These are phyloP conservation scores for Drosophila helvetica DNA, from an alignment of 2,888 invertebrate genomes.

Conservation along the genomic window DNA sequence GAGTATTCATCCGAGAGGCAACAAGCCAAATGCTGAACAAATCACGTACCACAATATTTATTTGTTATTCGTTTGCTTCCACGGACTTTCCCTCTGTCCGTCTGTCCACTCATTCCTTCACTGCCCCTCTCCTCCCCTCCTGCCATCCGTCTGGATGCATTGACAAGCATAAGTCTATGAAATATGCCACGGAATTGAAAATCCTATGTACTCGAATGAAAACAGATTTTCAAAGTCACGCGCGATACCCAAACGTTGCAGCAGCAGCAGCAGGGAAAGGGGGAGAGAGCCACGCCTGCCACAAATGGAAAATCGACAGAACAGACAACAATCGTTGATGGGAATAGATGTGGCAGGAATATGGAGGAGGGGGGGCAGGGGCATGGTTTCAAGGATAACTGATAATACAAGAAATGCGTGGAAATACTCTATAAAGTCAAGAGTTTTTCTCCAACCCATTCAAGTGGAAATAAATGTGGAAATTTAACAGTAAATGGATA, in stretches of 20 bases:
- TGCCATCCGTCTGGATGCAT: constrained; percentile 22
- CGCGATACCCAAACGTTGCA: constrained; percentile 46
- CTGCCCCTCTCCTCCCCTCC: not conserved
- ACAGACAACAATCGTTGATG: constrained; percentile 34
- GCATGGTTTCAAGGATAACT: not conserved
- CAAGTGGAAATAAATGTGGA: too few species aligned
- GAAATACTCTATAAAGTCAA: constrained; percentile 2
- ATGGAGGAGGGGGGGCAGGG: not conserved
- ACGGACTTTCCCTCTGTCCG: constrained; percentile 3
- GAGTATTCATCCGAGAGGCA: constrained; percentile 42
- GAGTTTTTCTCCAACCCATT: too few species aligned
- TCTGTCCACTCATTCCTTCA: not conserved
- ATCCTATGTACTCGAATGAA: constrained; percentile 41
- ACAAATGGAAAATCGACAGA: constrained; percentile 37
- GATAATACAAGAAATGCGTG: constrained; percentile 2
- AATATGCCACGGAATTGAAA: constrained; percentile 51
- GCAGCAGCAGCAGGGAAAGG: constrained; percentile 7
- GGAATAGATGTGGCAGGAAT: not conserved
- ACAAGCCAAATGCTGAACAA: constrained; percentile 70
- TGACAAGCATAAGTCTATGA: constrained; percentile 61
- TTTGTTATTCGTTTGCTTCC: constrained; percentile 51
- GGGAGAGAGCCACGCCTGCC: constrained; percentile 18
- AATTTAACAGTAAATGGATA: too few species aligned
- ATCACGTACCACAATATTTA: constrained; percentile 77
- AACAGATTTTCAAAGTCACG: constrained; percentile 74